Percentiles rank a stretch among this genome's conserved stretches.
Evolutionary conservation across 2,888 invertebrate species (phyloP).

Genomic region (Laspeyria flexula): DNA sequence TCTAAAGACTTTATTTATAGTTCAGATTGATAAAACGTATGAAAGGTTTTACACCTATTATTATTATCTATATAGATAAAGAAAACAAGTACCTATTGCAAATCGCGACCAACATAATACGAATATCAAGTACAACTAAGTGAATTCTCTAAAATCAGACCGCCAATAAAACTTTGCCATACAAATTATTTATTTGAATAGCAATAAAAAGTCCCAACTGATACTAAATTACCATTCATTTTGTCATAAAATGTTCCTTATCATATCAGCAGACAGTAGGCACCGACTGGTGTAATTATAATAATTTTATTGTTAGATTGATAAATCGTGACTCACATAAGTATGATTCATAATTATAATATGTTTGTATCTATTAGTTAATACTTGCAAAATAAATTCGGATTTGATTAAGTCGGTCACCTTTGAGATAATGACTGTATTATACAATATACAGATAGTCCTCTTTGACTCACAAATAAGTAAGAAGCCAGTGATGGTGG

Average conservation of each 20-base stretch:
- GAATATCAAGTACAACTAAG: no score
- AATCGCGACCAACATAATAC: no score
- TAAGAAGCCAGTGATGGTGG: no score
- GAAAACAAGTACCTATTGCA: no score
- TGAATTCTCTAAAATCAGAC: slow-evolving; percentile 15
- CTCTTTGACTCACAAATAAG: no score
- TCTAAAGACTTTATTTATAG: no score
- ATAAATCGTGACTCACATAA: slow-evolving; percentile 62
- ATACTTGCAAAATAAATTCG: slow-evolving; percentile 21
- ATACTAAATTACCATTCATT: slow-evolving; percentile 34
- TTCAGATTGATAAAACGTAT: no score
- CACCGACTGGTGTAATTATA: slow-evolving; percentile 55
- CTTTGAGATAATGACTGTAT: slow-evolving; percentile 10
- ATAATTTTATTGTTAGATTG: slow-evolving; percentile 54
- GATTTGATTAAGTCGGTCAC: slow-evolving; percentile 20
- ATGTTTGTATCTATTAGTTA: slow-evolving; percentile 13
- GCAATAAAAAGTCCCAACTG: slow-evolving; percentile 25
- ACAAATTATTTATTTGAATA: slow-evolving; percentile 14
- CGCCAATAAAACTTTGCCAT: not conserved
- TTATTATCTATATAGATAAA: no score
- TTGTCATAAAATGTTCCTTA: slow-evolving; percentile 40
- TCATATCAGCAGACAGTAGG: slow-evolving; percentile 57
- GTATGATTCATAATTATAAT: slow-evolving; percentile 58
- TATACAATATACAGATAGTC: no score
- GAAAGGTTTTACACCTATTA: no score